phyloP scores from a whole-genome alignment of 1,140 invertebrate species.

The Microplitis demolitor region DNA sequence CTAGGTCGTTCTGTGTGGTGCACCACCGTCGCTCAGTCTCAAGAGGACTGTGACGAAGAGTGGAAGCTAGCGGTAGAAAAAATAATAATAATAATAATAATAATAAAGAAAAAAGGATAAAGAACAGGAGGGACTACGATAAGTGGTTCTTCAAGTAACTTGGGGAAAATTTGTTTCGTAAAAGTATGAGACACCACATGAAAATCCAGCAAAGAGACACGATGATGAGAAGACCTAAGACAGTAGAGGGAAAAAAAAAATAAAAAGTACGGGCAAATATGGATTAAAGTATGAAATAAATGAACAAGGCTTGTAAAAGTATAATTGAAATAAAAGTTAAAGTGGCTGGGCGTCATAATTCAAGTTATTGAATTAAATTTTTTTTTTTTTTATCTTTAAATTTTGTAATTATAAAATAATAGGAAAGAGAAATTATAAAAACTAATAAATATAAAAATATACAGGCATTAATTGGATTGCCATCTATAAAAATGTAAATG shows the following conservation, averaged over 20 bases:
- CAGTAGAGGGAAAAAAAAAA: too few species aligned
- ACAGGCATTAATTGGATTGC: not conserved
- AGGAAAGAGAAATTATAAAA: not conserved
- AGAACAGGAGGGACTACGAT: conserved; percentile 13
- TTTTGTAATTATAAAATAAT: not conserved
- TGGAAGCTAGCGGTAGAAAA: conserved; percentile 16
- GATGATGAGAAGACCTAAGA: too few species aligned
- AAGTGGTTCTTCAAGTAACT: conserved; percentile 28
- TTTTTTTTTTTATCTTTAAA: too few species aligned
- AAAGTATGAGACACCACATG: conserved; percentile 7
- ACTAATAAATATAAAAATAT: not conserved
- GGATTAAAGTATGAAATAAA: too few species aligned
- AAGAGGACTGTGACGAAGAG: conserved; percentile 26
- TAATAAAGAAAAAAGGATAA: not conserved
- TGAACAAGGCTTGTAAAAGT: too few species aligned
- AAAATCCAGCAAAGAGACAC: conserved; percentile 1
- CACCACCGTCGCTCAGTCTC: conserved; percentile 24
- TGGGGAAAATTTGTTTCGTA: conserved; percentile 25
- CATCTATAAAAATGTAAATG: not conserved
- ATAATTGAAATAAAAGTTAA: too few species aligned
- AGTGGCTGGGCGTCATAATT: too few species aligned
- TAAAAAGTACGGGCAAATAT: too few species aligned
- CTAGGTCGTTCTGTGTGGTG: conserved; percentile 15
- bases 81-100: conserved; percentile 11
- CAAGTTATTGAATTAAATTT: too few species aligned